phyloP scores from a whole-genome alignment of 1,140 invertebrate species.

The Hydropsyche tenuis region DNA sequence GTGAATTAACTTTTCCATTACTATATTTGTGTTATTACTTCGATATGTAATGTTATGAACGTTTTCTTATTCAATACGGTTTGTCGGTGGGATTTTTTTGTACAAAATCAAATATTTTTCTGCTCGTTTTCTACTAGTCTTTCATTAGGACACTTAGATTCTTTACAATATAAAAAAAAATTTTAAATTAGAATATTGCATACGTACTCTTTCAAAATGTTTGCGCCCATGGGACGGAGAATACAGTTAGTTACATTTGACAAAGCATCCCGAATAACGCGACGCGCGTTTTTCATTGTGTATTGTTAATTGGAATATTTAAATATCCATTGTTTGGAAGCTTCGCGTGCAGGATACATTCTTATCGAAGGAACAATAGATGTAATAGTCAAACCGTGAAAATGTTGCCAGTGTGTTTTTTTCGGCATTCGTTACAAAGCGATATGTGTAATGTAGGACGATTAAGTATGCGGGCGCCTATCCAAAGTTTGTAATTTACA shows the following conservation, averaged over 20 bases:
- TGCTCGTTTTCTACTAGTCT: too few species aligned
- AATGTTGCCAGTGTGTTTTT: constrained; percentile 22
- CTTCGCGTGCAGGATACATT: constrained; percentile 30
- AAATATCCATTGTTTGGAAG: constrained; percentile 34
- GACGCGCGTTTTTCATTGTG: constrained; percentile 23
- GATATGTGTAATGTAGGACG: constrained; percentile 10
- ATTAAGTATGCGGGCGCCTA: constrained; percentile 5
- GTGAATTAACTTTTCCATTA: constrained; percentile 17
- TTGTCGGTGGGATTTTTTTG: too few species aligned
- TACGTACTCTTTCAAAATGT: too few species aligned
- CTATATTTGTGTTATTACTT: too few species aligned
- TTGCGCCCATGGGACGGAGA: too few species aligned
- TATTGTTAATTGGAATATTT: constrained; percentile 40
- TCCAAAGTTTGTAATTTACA: not conserved
- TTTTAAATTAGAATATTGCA: too few species aligned
- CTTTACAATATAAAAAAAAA: too few species aligned
- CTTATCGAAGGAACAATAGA: constrained; percentile 33
- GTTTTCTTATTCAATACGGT: too few species aligned
- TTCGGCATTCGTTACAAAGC: not conserved
- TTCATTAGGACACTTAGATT: too few species aligned
- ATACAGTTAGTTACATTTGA: too few species aligned
- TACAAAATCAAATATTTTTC: too few species aligned
- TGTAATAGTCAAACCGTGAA: constrained; percentile 35
- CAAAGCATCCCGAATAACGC: not conserved
- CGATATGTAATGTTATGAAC: too few species aligned